Evolutionary conservation across 2,113 vertebrate genomes (phyloP).

Genomic region (Prionailurus bengalensis): DNA sequence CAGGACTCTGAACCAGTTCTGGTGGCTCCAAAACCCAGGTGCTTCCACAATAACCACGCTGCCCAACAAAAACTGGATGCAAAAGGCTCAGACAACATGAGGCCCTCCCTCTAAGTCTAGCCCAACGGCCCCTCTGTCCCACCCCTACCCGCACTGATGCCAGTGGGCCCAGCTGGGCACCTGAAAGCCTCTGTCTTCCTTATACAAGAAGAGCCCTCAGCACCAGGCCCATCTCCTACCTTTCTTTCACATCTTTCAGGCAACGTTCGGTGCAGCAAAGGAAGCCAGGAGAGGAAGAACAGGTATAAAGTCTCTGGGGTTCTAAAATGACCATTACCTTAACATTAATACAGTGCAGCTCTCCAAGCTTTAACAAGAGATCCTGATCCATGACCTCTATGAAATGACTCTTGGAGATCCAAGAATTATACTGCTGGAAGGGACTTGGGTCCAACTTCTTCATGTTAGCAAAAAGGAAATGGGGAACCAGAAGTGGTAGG

Average conservation of each 20-base stretch:
- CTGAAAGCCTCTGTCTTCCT: neutral
- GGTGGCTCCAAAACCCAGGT: slow-evolving; percentile 3
- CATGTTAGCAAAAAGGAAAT: slow-evolving; percentile 43
- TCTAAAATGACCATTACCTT: slow-evolving; percentile 26
- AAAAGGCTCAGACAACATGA: neutral
- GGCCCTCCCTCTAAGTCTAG: neutral
- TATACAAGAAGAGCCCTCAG: neutral
- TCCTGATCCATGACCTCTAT: neutral
- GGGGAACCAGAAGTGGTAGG: neutral
- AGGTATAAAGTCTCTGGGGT: neutral
- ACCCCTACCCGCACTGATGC: neutral
- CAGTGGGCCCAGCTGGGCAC: neutral
- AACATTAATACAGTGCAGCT: neutral
- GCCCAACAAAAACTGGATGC: slow-evolving; percentile 21
- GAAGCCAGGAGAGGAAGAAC: neutral
- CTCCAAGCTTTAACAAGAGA: neutral
- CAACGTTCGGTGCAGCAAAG: slow-evolving; percentile 1
- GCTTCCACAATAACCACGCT: slow-evolving; percentile 6
- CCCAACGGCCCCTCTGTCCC: neutral
- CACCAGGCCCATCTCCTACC: neutral
- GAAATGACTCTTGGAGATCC: neutral
- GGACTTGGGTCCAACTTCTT: neutral
- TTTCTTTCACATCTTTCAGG: slow-evolving; percentile 5
- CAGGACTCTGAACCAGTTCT: slow-evolving; percentile 14
- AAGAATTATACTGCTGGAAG: neutral